Evolutionary conservation across 2,113 vertebrate genomes (phyloP).

Genomic region (Cynoglossus semilaevis): DNA sequence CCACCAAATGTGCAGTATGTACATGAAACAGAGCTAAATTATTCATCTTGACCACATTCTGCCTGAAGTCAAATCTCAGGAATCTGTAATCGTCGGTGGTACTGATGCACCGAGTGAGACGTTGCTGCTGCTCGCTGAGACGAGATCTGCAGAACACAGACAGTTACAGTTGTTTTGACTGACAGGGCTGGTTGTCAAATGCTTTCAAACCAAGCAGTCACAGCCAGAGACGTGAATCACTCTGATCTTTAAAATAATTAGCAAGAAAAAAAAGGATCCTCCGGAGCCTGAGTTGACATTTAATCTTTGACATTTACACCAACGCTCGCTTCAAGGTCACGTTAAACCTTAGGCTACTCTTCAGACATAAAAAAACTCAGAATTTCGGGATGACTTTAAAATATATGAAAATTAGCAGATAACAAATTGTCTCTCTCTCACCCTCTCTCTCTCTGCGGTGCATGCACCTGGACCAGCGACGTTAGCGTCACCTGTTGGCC

Average conservation of each 20-base stretch:
- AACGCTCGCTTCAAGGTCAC: slow-evolving; percentile 38
- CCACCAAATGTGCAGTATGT: slow-evolving; percentile 40
- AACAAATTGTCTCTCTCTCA: slow-evolving; percentile 6
- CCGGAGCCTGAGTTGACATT: not conserved
- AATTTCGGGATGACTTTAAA: slow-evolving; percentile 4
- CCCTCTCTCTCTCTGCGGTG: not conserved
- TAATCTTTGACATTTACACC: slow-evolving; percentile 12
- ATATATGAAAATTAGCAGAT: slow-evolving; percentile 3
- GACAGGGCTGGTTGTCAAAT: slow-evolving; percentile 25
- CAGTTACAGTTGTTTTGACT: slow-evolving; percentile 5
- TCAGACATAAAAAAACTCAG: slow-evolving; percentile 7
- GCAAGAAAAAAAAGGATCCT: not conserved
- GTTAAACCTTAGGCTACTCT: not conserved
- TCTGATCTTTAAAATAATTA: slow-evolving; percentile 7
- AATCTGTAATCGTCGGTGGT: slow-evolving; percentile 5
- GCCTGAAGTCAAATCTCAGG: not conserved
- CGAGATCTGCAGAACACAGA: not conserved
- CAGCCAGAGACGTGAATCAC: slow-evolving; percentile 25
- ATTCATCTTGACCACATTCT: slow-evolving; percentile 28
- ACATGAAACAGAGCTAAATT: slow-evolving; percentile 35
- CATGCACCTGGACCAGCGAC: slow-evolving; percentile 26
- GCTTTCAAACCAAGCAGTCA: slow-evolving; percentile 11
- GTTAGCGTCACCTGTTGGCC: slow-evolving; percentile 43
- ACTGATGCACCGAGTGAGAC: not conserved
- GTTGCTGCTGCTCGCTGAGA: not conserved